Conservation (phyloP, 2,888 invertebrate genomes). For the Habrosyne pyritoides region DNA sequence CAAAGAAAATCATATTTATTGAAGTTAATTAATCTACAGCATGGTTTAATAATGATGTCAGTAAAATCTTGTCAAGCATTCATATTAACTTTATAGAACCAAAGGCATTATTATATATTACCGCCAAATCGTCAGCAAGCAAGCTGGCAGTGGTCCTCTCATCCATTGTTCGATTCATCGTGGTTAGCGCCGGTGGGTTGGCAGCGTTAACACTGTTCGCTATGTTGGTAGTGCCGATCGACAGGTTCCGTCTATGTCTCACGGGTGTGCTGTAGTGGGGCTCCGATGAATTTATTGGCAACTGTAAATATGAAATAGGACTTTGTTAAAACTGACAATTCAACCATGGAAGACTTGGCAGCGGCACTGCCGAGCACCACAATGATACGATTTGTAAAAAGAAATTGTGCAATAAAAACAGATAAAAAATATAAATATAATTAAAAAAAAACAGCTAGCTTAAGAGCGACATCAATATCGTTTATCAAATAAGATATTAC, state of each 20-base stretch:
- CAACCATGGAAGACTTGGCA: background rate
- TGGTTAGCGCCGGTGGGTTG: slow-evolving; percentile 56
- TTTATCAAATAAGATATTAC: no score
- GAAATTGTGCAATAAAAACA: background rate
- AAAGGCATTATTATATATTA: slow-evolving; percentile 24
- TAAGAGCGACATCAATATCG: background rate
- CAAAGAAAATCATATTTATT: no score
- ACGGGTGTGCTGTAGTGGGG: slow-evolving; percentile 81
- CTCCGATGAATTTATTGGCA: slow-evolving; percentile 66
- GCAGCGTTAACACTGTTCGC: slow-evolving; percentile 59
- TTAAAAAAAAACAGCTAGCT: background rate
- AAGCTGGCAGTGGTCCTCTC: slow-evolving; percentile 82
- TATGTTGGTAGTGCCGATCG: slow-evolving; percentile 75
- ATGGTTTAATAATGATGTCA: background rate
- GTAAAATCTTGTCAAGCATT: no score
- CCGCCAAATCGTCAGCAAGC: slow-evolving; percentile 85
- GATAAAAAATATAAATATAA: background rate
- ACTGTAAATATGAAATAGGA: slow-evolving; percentile 29
- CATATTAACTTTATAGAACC: no score
- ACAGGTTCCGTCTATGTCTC: slow-evolving; percentile 74
- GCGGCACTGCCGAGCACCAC: background rate
- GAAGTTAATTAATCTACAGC: no score
- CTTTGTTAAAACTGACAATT: background rate
- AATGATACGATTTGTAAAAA: background rate
- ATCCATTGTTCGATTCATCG: slow-evolving; percentile 84